Evolutionary conservation across 2,797 vertebrate genomes (phyloP).

Genomic region (Xenops minutus): DNA sequence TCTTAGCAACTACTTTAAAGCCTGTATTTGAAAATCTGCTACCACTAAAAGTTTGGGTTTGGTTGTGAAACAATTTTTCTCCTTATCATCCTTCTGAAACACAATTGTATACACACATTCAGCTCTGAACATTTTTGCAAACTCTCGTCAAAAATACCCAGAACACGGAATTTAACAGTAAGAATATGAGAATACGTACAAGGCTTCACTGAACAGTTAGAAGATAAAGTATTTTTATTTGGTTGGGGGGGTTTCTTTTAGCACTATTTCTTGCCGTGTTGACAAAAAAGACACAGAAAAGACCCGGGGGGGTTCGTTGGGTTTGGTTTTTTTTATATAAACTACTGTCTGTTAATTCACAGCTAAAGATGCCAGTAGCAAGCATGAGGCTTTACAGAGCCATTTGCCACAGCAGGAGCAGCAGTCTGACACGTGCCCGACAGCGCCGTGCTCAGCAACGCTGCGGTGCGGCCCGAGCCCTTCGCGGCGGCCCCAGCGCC

Average conservation of each 20-base stretch:
- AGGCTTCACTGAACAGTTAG: not conserved
- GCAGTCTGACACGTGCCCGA: no score
- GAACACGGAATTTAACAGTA: not conserved
- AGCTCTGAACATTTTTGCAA: not conserved
- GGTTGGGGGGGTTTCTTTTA: not conserved
- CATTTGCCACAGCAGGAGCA: no score
- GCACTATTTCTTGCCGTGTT: not conserved
- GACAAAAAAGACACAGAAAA: not conserved
- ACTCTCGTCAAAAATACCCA: not conserved
- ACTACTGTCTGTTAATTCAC: no score
- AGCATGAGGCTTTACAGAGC: no score
- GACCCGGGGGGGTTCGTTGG: no score
- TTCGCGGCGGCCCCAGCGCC: no score
- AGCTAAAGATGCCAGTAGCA: no score
- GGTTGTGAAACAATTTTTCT: not conserved
- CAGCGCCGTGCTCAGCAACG: no score
- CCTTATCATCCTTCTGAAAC: not conserved
- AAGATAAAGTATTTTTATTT: not conserved
- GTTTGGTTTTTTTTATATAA: no score
- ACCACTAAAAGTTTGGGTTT: not conserved
- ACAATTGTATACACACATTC: fast-evolving
- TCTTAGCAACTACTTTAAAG: not conserved
- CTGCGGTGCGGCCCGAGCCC: no score
- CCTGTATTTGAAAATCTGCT: not conserved
- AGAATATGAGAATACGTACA: fast-evolving